These are phyloP conservation scores for Plectrocnemia conspersa DNA, from an alignment of 1,140 invertebrate genomes.

Conservation along the genomic window DNA sequence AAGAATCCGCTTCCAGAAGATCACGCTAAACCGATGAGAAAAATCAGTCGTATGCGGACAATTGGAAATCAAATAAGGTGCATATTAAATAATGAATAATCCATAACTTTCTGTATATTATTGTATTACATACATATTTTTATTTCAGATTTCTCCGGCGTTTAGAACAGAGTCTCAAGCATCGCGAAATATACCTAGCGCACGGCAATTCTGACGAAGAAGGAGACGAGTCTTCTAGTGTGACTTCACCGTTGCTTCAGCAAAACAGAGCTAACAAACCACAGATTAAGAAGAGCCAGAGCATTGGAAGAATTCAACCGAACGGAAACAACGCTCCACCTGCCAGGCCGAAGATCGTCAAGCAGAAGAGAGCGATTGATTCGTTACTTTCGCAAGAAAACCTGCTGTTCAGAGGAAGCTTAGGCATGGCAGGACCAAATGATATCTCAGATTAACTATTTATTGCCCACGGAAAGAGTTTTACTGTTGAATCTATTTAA, in stretches of 20 bases:
- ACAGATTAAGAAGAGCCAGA: constrained; percentile 47
- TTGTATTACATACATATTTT: neutral
- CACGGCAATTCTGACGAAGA: constrained; percentile 54
- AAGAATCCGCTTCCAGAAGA: constrained; percentile 49
- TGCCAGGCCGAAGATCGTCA: constrained; percentile 44
- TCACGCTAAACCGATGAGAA: constrained; percentile 48
- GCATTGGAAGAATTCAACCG: constrained; percentile 46
- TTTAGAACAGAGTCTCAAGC: constrained; percentile 58
- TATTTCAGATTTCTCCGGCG: constrained; percentile 52
- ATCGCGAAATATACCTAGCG: constrained; percentile 52
- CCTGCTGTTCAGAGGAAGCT: constrained; percentile 26
- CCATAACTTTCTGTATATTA: neutral
- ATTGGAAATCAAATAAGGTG: constrained; percentile 69
- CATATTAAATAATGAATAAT: constrained; percentile 4
- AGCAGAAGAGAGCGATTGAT: constrained; percentile 36
- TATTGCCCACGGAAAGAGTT: no score
- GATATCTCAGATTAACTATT: constrained; percentile 31
- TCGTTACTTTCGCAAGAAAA: constrained; percentile 18
- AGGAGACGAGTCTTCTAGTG: constrained; percentile 53
- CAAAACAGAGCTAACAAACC: constrained; percentile 36
- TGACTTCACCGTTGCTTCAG: constrained; percentile 54
- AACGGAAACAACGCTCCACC: constrained; percentile 43
- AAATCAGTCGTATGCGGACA: constrained; percentile 59
- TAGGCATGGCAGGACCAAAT: constrained; percentile 32
- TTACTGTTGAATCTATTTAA: no score